These are phyloP conservation scores for Pelagia noctiluca DNA, from an alignment of 30 jellyfish, hydroid and myxozoan genomes.

Conservation along the genomic window DNA sequence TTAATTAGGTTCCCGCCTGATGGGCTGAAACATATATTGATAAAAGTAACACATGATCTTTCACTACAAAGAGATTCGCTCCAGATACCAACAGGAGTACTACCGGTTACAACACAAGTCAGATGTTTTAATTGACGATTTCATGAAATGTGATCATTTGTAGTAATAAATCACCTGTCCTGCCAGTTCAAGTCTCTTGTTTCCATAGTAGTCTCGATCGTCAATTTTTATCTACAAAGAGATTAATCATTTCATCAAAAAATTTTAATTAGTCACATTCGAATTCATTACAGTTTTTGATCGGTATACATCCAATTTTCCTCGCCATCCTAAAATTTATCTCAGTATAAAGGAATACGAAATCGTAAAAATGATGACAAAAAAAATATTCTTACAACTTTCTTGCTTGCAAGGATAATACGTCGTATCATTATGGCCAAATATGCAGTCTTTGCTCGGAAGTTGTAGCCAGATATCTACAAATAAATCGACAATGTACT, in stretches of 20 bases:
- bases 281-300: no score
- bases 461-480: conserved; percentile 77
- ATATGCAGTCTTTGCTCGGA: conserved; percentile 90
- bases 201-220: conserved; percentile 98
- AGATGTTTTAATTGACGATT: background rate
- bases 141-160: background rate
- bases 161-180: conserved; percentile 77
- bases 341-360: background rate
- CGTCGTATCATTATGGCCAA: conserved; percentile 94
- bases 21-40: no score
- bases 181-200: conserved; percentile 96
- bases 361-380: background rate
- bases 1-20: no score
- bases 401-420: conserved; percentile 82
- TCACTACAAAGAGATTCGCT: no score
- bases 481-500: no score
- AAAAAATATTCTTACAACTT: conserved; percentile 68
- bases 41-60: no score
- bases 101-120: background rate
- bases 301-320: background rate
- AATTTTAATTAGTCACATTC: no score
- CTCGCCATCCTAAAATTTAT: background rate
- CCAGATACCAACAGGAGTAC: no score
- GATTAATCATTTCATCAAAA: no score
- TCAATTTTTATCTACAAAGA: conserved; percentile 94